These are phyloP conservation scores for Pristionchus fissidentatus DNA, from an alignment of 2,888 invertebrate species.

Conservation along the genomic window DNA sequence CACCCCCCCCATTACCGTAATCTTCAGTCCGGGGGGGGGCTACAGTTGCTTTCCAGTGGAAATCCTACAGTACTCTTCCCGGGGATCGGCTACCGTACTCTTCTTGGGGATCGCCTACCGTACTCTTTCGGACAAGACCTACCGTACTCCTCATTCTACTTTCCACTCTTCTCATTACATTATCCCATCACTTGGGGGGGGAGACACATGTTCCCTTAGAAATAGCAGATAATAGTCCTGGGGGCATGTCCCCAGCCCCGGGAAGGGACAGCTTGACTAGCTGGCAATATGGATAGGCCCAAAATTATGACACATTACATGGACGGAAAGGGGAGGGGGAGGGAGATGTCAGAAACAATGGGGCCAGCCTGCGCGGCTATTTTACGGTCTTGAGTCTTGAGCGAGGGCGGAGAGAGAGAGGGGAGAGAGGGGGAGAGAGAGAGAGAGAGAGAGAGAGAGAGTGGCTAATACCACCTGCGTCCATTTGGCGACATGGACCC, in stretches of 20 bases:
- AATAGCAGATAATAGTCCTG: conserved; percentile 27
- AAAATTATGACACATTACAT: conserved; percentile 42
- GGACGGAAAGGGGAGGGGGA: neutral
- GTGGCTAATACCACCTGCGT: conserved; percentile 29
- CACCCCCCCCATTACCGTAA: neutral
- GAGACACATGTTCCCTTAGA: too few relatives aligned
- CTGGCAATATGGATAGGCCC: conserved; percentile 5
- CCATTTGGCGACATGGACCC: conserved; percentile 35
- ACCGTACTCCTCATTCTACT: neutral
- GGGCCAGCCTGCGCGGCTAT: neutral
- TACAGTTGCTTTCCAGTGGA: neutral
- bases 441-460: too few relatives aligned
- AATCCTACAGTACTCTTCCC: neutral
- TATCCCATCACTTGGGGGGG: conserved; percentile 29
- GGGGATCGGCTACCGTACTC: neutral
- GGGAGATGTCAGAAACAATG: neutral
- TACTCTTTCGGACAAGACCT: neutral
- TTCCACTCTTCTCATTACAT: neutral
- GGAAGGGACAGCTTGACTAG: neutral
- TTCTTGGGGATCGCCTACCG: neutral
- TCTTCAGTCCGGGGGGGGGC: neutral
- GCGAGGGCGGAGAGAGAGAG: neutral
- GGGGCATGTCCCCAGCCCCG: too few relatives aligned
- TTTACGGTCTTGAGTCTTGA: neutral
- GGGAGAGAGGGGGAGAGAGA: too few relatives aligned